phyloP scores from a whole-genome alignment of 2,888 invertebrate species.

The Fragum fragum region DNA sequence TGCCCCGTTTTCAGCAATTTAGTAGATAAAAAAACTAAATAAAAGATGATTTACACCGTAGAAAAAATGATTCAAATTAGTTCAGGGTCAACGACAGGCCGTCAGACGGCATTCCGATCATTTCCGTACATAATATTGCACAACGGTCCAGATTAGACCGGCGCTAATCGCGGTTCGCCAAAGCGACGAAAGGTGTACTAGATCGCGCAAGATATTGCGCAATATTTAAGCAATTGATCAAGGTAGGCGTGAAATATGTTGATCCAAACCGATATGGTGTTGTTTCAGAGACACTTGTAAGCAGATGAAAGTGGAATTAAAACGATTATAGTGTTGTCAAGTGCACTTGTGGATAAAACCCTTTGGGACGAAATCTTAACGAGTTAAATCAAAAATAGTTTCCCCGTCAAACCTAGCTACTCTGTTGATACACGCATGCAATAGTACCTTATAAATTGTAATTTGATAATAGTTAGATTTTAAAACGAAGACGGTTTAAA shows the following conservation, averaged over 20 bases:
- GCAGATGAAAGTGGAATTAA: constrained; percentile 2
- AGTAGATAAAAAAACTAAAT: no score
- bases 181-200: constrained; percentile 14
- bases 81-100: constrained; percentile 21
- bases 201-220: constrained; percentile 11
- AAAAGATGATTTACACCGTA: background rate
- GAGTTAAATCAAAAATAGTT: no score
- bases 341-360: background rate
- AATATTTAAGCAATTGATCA: constrained; percentile 3
- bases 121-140: background rate
- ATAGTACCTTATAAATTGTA: no score
- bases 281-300: background rate
- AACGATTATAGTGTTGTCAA: constrained; percentile 1
- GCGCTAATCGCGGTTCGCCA: background rate
- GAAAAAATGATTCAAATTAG: constrained; percentile 7
- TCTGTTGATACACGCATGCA: no score
- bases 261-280: constrained; percentile 1
- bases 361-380: no score
- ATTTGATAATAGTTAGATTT: no score
- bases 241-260: constrained; percentile 14
- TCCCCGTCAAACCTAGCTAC: no score
- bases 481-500: no score
- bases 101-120: constrained; percentile 4
- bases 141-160: constrained; percentile 20
- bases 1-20: no score